Conservation (phyloP, 2,113 vertebrate species). For the Ochotona curzoniae region DNA sequence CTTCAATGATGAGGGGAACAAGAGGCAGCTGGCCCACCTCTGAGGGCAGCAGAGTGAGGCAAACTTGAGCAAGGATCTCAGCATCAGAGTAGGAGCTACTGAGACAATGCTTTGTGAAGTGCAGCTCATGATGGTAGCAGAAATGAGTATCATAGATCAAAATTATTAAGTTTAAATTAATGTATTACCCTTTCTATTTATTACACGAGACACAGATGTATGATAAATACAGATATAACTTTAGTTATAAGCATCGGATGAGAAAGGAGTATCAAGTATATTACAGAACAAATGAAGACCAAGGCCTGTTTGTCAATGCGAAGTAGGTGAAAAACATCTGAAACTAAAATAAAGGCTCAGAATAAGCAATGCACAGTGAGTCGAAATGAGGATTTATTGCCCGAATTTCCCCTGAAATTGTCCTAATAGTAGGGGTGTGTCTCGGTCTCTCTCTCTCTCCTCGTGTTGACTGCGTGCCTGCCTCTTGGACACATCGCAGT, state of each 20-base stretch:
- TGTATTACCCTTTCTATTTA: background rate
- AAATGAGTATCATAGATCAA: background rate
- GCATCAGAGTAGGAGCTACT: background rate
- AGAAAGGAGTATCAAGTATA: background rate
- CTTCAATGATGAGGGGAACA: background rate
- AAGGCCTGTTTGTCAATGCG: background rate
- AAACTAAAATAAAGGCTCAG: background rate
- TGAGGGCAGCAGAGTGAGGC: background rate
- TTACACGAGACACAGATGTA: background rate
- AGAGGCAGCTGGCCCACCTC: background rate
- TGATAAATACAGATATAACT: background rate
- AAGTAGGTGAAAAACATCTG: background rate
- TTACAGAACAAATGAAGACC: background rate
- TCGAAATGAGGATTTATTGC: background rate
- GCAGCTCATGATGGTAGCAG: background rate
- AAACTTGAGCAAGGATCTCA: background rate
- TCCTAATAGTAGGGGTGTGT: background rate
- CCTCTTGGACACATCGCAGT: too few relatives aligned
- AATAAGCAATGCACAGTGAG: background rate
- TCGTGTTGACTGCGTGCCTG: too few relatives aligned
- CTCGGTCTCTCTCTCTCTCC: too few relatives aligned
- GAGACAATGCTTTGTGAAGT: background rate
- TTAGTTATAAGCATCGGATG: background rate
- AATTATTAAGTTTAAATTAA: background rate
- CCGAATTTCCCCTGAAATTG: background rate